Conservation (phyloP, 2,888 invertebrate genomes). For the Prionchulus punctatus region DNA sequence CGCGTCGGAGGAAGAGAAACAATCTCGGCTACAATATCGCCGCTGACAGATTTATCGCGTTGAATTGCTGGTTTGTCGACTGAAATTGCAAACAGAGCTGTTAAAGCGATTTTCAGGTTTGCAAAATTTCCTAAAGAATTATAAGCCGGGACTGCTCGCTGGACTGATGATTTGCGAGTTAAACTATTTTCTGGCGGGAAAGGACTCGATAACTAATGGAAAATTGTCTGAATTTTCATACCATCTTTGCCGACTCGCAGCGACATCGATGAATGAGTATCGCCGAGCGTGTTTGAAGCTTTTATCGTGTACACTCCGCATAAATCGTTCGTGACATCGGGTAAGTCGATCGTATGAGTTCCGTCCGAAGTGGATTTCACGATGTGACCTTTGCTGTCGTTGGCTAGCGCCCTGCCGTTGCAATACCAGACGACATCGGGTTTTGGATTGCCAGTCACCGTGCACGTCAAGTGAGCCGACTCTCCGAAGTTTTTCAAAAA, state of each 20-base stretch:
- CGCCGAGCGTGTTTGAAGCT: slow-evolving; percentile 18
- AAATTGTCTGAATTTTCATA: too few relatives aligned
- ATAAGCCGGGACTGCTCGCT: too few relatives aligned
- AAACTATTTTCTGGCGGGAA: too few relatives aligned
- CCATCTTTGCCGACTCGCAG: too few relatives aligned
- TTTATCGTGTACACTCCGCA: slow-evolving; percentile 26
- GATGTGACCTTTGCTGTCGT: not conserved
- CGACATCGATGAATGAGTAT: not conserved
- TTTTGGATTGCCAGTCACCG: slow-evolving; percentile 17
- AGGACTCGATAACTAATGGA: too few relatives aligned
- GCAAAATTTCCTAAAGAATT: too few relatives aligned
- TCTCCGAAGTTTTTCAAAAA: slow-evolving; percentile 1
- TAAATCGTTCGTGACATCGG: slow-evolving; percentile 16
- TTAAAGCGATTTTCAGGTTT: too few relatives aligned
- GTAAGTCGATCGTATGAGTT: slow-evolving; percentile 19
- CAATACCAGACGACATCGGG: slow-evolving; percentile 25
- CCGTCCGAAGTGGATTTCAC: slow-evolving; percentile 20
- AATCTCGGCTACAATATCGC: too few relatives aligned
- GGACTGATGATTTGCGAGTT: too few relatives aligned
- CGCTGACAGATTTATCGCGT: slow-evolving; percentile 17
- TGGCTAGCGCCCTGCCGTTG: slow-evolving; percentile 24
- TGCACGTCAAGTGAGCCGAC: slow-evolving; percentile 2
- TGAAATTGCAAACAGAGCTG: too few relatives aligned
- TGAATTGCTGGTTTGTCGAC: too few relatives aligned
- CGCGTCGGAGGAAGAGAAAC: slow-evolving; percentile 17